Evolutionary conservation across 2,888 invertebrate species (phyloP).

Genomic region (Catocala nupta): DNA sequence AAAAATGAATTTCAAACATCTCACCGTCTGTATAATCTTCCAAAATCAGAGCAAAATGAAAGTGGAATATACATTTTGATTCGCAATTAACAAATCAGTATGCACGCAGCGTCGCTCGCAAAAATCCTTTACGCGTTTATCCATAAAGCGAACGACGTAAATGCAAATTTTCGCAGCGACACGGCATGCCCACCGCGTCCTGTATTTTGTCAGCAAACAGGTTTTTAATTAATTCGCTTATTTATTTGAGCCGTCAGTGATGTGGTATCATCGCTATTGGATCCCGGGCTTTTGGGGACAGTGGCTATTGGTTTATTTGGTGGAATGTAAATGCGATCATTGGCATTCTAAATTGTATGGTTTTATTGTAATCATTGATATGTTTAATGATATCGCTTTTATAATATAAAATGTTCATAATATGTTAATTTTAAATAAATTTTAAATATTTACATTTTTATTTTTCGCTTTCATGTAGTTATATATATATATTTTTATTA

Average conservation of each 20-base stretch:
- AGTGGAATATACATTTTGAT: constrained; percentile 34
- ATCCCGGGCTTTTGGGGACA: constrained; percentile 17
- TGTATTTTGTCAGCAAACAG: constrained; percentile 76
- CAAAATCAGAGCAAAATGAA: constrained; percentile 16
- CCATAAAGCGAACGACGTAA: constrained; percentile 49
- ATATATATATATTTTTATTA: no score
- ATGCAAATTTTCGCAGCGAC: constrained; percentile 53
- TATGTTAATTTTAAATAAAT: no score
- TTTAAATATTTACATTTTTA: no score
- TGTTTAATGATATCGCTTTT: no score
- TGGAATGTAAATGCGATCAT: background rate
- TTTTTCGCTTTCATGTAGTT: no score
- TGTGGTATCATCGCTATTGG: constrained; percentile 28
- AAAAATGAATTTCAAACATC: background rate
- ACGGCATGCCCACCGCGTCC: constrained; percentile 43
- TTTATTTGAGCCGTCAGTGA: constrained; percentile 62
- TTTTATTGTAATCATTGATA: no score
- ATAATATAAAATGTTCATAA: no score
- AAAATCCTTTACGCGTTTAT: constrained; percentile 56
- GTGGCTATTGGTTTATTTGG: background rate
- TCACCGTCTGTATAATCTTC: background rate
- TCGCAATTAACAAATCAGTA: constrained; percentile 49
- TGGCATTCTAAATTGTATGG: background rate
- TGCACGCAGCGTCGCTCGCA: constrained; percentile 31
- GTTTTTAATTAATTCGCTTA: constrained; percentile 81